These are phyloP conservation scores for Pseudorasbora parva DNA, from an alignment of 2,113 vertebrate genomes.

Conservation along the genomic window DNA sequence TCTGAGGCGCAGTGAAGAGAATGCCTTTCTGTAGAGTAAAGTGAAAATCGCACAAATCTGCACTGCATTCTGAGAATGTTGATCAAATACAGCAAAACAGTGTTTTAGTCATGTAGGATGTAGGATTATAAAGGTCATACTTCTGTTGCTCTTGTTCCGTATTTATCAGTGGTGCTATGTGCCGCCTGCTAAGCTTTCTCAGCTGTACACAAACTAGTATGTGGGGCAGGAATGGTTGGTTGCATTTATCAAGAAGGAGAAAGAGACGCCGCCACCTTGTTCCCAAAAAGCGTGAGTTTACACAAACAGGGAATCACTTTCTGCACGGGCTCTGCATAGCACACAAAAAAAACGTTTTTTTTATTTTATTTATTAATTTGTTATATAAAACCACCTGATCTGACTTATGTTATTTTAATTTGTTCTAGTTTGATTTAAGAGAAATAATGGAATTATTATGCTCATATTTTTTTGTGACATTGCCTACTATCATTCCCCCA, in stretches of 20 bases:
- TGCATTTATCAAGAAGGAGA: conserved; percentile 9
- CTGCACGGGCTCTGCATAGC: background rate
- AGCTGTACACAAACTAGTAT: background rate
- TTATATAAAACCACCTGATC: conserved; percentile 3
- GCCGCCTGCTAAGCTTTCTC: background rate
- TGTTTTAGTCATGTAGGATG: conserved; percentile 5
- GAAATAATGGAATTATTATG: background rate
- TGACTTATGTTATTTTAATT: background rate
- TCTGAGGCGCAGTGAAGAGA: background rate
- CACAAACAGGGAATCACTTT: background rate
- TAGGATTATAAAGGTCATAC: conserved; percentile 4
- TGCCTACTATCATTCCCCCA: conserved; percentile 8
- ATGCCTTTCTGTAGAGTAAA: background rate
- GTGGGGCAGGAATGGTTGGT: background rate
- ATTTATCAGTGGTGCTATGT: background rate
- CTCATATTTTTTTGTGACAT: background rate
- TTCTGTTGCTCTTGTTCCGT: background rate
- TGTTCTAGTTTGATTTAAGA: background rate
- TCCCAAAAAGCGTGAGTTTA: background rate
- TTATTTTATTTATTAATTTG: background rate
- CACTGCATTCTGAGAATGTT: background rate
- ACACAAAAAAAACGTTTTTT: background rate
- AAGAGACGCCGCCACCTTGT: background rate
- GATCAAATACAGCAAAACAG: background rate
- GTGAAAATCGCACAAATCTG: background rate